Evolutionary conservation across 2,888 invertebrate species (phyloP), one percentile per base, ranked within the genome.

Genomic region (Euproctis similis): DNA sequence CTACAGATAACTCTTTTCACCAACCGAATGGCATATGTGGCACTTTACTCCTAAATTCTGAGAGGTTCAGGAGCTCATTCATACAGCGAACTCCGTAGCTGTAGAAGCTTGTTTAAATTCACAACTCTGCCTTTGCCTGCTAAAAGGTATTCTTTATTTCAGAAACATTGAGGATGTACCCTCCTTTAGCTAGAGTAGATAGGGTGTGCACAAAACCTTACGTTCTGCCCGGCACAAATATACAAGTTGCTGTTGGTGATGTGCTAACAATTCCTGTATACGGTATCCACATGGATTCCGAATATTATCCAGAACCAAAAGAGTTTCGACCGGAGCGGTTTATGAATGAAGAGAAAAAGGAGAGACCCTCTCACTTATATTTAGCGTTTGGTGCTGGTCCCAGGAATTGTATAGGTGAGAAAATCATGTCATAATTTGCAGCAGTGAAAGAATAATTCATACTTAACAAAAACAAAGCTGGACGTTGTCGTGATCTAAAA

Each of bases 111-210:
- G n/a, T n/a, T n/a, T n/a, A n/a, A n/a, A n/a, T n/a, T n/a, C n/a
- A n/a, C n/a, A n/a, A n/a, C n/a, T n/a, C n/a, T n/a, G n/a, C n/a
- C n/a, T n/a, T n/a, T n/a, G n/a, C n/a, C n/a, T n/a, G n/a, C n/a
- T n/a, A n/a, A n/a, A n/a, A n/a, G n/a, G n/a, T n/a, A 10, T 10
- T 8, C 13, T 13, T 37, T 26, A 26, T 77, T 69, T 9, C 69
- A 85, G 89, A 90, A 74, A 86, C 87, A 0, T 60, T 89, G 21
- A 75, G 89, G 10, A 59, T 86, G 45, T 87, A 87, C 55, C 88
- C 89, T 0, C 86, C 88, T 1, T 72, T 86, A 3, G 69, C 85
- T 2, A 61, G 84, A 12, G 60, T 88, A 1, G 87, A 87, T 34
- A 68, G 88, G 28, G 53, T 70, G 0, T 88, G 88, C 38, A 85